phyloP scores from a whole-genome alignment of 2,797 vertebrate genomes.

The Mastacembelus armatus region DNA sequence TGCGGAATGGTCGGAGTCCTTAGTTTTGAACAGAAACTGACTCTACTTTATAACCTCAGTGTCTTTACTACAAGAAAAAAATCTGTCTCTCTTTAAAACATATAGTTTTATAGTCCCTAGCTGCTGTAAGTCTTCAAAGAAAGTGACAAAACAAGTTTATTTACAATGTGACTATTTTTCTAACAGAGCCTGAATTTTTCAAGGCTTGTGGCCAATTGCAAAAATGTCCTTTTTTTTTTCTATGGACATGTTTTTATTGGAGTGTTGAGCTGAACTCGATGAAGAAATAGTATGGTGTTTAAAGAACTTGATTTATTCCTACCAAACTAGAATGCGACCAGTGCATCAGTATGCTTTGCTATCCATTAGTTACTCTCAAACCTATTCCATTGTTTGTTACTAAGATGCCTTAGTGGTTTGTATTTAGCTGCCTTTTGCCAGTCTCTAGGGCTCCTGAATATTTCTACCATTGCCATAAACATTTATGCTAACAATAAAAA shows the following conservation, averaged over 20 bases:
- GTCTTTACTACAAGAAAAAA: neutral
- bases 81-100: slow-evolving; percentile 9
- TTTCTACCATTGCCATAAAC: slow-evolving; percentile 23
- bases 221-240: slow-evolving; percentile 24
- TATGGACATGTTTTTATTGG: slow-evolving; percentile 35
- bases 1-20: slow-evolving; percentile 10
- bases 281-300: slow-evolving; percentile 28
- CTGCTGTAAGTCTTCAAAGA: slow-evolving; percentile 41
- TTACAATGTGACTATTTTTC: slow-evolving; percentile 48
- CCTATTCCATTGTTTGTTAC: slow-evolving; percentile 11
- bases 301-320: slow-evolving; percentile 30
- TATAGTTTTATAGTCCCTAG: slow-evolving; percentile 24
- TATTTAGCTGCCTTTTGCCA: slow-evolving; percentile 19
- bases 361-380: neutral
- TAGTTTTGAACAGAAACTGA: slow-evolving; percentile 20
- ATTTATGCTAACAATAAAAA: slow-evolving; percentile 11
- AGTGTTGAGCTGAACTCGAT: slow-evolving; percentile 24
- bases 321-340: slow-evolving; percentile 17
- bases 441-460: slow-evolving; percentile 26
- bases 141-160: slow-evolving; percentile 9
- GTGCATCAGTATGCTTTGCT: slow-evolving; percentile 28
- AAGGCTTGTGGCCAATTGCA: slow-evolving; percentile 5
- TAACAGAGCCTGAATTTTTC: slow-evolving; percentile 21
- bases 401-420: slow-evolving; percentile 38
- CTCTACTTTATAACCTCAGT: slow-evolving; percentile 12